A percentile compares a stretch with the other conserved stretches of the same genome.
These are phyloP conservation scores for Daktulosphaira vitifoliae DNA, from an alignment of 1,140 invertebrate species.

Conservation along the genomic window DNA sequence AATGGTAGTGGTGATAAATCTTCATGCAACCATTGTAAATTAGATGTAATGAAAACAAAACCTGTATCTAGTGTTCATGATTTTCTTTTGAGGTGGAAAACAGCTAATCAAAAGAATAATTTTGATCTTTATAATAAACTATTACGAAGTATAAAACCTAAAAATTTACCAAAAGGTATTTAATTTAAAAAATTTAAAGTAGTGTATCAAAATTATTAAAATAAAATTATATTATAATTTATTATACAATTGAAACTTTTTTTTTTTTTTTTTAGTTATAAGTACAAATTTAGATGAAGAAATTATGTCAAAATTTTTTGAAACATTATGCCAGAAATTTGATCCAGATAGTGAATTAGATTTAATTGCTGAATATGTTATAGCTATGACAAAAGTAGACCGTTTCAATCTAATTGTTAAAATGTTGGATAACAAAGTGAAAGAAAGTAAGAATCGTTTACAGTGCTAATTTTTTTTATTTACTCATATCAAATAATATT, in stretches of 20 bases:
- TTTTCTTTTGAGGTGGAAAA: constrained; percentile 20
- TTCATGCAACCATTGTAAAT: background rate
- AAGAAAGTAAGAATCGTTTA: constrained; percentile 16
- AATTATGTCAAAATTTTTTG: constrained; percentile 22
- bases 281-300: constrained; percentile 26
- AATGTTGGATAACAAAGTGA: constrained; percentile 30
- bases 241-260: too few relatives aligned
- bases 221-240: too few relatives aligned
- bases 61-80: constrained; percentile 16
- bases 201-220: too few relatives aligned
- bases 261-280: constrained; percentile 18
- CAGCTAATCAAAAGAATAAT: constrained; percentile 11
- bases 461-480: background rate
- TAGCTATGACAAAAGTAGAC: constrained; percentile 21
- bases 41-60: background rate
- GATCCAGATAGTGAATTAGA: constrained; percentile 25
- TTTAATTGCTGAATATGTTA: constrained; percentile 23
- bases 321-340: constrained; percentile 12
- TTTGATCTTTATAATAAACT: constrained; percentile 15
- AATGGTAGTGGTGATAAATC: constrained; percentile 7
- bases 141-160: constrained; percentile 7
- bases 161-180: constrained; percentile 16
- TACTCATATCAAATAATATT: too few relatives aligned
- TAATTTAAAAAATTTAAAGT: background rate
- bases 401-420: constrained; percentile 18